phyloP scores from a whole-genome alignment of 2,797 vertebrate genomes.

The Fratercula arctica region DNA sequence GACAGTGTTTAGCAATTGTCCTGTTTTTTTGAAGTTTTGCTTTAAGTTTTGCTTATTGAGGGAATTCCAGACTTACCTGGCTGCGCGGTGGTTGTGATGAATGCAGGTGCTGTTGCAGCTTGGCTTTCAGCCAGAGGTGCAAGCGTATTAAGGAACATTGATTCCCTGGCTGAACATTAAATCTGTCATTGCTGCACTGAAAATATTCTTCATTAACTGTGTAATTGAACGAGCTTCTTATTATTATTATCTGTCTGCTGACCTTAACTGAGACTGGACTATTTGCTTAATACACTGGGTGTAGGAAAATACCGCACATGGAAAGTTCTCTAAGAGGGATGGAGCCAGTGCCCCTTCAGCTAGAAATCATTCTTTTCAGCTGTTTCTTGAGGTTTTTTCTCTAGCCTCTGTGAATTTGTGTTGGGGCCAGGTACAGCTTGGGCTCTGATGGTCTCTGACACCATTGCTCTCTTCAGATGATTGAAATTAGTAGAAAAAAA shows the following conservation, averaged over 20 bases:
- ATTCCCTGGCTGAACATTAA: background rate
- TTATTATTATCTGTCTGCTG: background rate
- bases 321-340: background rate
- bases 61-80: background rate
- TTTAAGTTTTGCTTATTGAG: background rate
- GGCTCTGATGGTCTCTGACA: background rate
- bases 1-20: background rate
- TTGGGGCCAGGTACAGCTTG: background rate
- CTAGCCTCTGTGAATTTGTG: background rate
- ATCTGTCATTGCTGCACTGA: background rate
- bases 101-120: conserved; percentile 1
- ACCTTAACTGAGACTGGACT: background rate
- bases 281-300: background rate
- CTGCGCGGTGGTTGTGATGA: background rate
- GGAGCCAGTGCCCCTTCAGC: background rate
- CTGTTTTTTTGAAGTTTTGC: background rate
- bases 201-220: background rate
- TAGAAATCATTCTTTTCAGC: background rate
- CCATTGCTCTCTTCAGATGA: background rate
- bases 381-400: background rate
- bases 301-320: background rate
- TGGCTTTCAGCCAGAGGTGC: background rate
- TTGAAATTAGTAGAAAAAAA: background rate
- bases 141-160: background rate
- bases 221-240: background rate